Conservation (phyloP, 2,113 vertebrate species). For the Anser cygnoides region DNA sequence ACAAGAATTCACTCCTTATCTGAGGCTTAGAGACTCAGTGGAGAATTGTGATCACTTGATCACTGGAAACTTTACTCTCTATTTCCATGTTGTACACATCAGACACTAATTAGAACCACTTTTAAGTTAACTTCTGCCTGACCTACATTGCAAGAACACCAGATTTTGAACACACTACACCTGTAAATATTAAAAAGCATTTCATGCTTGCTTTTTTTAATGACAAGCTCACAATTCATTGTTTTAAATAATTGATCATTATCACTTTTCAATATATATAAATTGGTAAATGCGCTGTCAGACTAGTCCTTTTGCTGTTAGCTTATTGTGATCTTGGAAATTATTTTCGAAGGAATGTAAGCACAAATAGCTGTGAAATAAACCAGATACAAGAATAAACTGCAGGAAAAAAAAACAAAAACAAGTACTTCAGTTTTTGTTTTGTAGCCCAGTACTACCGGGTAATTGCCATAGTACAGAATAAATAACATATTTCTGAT, state of each 20-base stretch:
- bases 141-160: neutral
- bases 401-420: neutral
- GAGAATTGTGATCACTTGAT: neutral
- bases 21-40: neutral
- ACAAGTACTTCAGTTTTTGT: neutral
- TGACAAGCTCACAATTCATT: neutral
- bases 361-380: neutral
- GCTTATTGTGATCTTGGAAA: neutral
- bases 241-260: neutral
- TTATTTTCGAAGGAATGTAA: neutral
- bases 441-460: neutral
- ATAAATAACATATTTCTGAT: neutral
- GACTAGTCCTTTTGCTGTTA: neutral
- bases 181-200: neutral
- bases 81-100: neutral
- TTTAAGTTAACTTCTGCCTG: neutral
- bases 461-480: neutral
- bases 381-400: neutral
- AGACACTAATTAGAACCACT: neutral
- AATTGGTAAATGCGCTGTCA: neutral
- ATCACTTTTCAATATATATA: neutral
- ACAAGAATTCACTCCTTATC: slow-evolving; percentile 2
- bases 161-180: neutral
- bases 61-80: neutral
- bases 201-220: neutral